Base-by-base conservation (phyloP, 2,888 invertebrate genomes). In the Lacanobia wlatinum region DNA sequence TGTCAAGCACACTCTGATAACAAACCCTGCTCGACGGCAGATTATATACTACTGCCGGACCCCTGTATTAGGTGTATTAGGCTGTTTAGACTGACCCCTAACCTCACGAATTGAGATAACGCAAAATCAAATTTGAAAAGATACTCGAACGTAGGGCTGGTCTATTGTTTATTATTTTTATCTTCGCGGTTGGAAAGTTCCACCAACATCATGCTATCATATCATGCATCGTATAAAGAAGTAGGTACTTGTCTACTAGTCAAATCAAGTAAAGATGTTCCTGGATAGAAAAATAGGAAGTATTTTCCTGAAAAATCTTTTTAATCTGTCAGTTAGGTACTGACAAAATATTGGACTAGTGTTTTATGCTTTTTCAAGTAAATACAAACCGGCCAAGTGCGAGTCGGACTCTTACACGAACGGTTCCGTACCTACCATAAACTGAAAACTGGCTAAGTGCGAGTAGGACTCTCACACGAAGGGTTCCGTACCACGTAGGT, bases 1-100 rank as follows among this genome's bases (percentile, higher is more conserved):
- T 10, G 28, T 50, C 7, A 28, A 50, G 58, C 70, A 70, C 70
- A 70, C 70, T 58, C 70, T 70, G 70, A 70, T 70, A 28, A 21
- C 40, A 23, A 8, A 21, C 1, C 28, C 28, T n/a, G n/a, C 0
- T 48, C 0, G 8, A 5, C 14, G 40, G 18, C 14, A 40, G 48
- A 9, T 58, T 70, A 50, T 70, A 70, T 70, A 70, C 70, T 9
- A 10, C 4, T 38, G 1, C 9, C 38, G 34, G 14, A 6, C 10
- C n/a, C 6, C 28, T 34, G 38, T 38, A n/a, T 38, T 9, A 34
- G 0, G 1, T 16, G 3, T 16, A 16, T 65, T 56, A 23, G 28
- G 40, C 8, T 2, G 23, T 61, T 28, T 12, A 28, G 23, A 8
- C 23, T 53, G 23, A 71, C 40, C 70, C 40, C 23, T 70, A 21